Evolutionary conservation across 2,888 invertebrate species (phyloP), one percentile per base, ranked within the genome.

Genomic region (Endotricha flammealis): DNA sequence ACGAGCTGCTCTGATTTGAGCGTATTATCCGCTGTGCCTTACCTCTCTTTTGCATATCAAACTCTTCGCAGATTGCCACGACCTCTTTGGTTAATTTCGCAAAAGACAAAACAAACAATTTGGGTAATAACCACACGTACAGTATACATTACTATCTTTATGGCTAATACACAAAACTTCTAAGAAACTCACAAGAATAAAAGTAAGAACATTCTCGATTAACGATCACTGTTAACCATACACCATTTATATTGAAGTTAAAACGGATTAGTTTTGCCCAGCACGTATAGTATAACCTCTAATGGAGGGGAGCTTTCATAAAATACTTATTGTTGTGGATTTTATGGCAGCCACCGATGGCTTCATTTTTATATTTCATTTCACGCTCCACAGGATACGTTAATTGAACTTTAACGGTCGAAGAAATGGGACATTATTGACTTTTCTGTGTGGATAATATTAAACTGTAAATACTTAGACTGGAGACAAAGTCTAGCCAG

Each of bases 361-460:
- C 55, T 56, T 54, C 63, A 69, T 69, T 79, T 78, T 81, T 80
- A 81, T 81, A 73, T 76, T 75, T 75, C 68, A 79, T 78, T 70
- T 66, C 65, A 61, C 71, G 80, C 62, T 61, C 57, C 68, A 72
- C 60, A 55, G 57, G 54, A 48, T 51, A 66, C 62, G 71, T 75
- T 79, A 80, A 79, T 80, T 79, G 75, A 79, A 79, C 67, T 73
- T 73, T 73, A 74, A 75, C 69, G 73, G 65, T 50, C 53, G 59
- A 69, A 71, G 70, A 57, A 73, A 73, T 65, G 53, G 66, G 52
- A 50, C 66, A 63, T 66, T 76, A 74, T 72, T 71, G 66, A 68
- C 70, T 68, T 65, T 68, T 41, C 47, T 41, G 50, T 47, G 53
- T 42, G 53, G 53, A 51, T 47, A n/a, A 48, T 48, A 55, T 56